phyloP scores from a whole-genome alignment of 2,888 invertebrate genomes.

The Eurois occulta region DNA sequence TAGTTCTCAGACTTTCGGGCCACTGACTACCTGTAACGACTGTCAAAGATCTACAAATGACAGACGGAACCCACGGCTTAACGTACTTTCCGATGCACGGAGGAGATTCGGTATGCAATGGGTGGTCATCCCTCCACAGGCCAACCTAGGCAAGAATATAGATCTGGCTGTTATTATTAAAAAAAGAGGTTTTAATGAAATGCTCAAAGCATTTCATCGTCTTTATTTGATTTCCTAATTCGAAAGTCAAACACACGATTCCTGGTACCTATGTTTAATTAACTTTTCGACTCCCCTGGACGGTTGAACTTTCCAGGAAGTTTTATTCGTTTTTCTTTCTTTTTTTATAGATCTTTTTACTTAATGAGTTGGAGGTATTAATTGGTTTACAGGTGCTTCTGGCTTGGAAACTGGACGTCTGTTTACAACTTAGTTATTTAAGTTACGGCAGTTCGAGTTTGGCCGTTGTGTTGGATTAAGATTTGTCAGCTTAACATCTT shows the following conservation, averaged over 20 bases:
- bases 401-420: constrained; percentile 7
- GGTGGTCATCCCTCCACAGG: neutral
- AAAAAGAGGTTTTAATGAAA: neutral
- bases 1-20: no score
- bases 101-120: neutral
- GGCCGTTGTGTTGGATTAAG: no score
- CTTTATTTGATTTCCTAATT: constrained; percentile 42
- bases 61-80: neutral
- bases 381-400: constrained; percentile 54
- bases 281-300: constrained; percentile 58
- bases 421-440: constrained; percentile 30
- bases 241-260: constrained; percentile 62
- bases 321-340: constrained; percentile 63
- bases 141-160: no score
- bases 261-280: constrained; percentile 62
- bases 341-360: constrained; percentile 63
- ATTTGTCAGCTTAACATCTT: neutral
- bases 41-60: no score
- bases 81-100: neutral
- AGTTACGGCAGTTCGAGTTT: neutral
- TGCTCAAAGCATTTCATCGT: constrained; percentile 17
- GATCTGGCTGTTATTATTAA: neutral
- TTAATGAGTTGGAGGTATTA: constrained; percentile 60
- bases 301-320: constrained; percentile 57
- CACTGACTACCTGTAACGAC: no score